These are phyloP conservation scores for Tragelaphus imberbis DNA, from an alignment of 2,113 vertebrate genomes.

Conservation along the genomic window DNA sequence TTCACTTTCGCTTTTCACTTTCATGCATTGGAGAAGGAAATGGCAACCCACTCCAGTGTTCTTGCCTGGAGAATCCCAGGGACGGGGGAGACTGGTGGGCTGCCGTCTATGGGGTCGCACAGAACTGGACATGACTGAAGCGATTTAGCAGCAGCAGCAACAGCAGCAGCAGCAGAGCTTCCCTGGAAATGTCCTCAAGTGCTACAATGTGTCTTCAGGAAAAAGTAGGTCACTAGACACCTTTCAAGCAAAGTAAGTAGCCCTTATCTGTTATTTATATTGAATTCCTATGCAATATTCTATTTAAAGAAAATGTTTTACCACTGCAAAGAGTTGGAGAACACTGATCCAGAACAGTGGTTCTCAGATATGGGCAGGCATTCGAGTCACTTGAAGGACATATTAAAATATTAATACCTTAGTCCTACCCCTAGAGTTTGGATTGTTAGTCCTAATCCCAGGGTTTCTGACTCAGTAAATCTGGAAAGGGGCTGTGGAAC, in stretches of 20 bases:
- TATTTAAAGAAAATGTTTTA: neutral
- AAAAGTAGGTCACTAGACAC: neutral
- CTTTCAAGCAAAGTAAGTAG: neutral
- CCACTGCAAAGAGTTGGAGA: neutral
- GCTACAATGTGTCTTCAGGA: neutral
- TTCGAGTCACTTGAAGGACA: neutral
- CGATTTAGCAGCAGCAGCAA: too few relatives aligned
- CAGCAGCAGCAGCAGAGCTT: too few relatives aligned
- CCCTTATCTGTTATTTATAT: neutral
- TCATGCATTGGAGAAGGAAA: neutral
- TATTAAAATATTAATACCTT: neutral
- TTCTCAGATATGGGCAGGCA: neutral
- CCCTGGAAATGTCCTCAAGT: neutral
- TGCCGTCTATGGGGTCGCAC: too few relatives aligned
- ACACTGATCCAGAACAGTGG: neutral
- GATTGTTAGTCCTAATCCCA: neutral
- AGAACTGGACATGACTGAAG: too few relatives aligned
- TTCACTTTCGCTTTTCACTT: too few relatives aligned
- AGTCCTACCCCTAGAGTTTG: neutral
- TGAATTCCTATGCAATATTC: neutral
- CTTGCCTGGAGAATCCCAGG: too few relatives aligned
- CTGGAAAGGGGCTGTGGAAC: neutral
- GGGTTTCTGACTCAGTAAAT: neutral
- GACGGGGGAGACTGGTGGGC: fast-evolving
- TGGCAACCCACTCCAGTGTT: too few relatives aligned